Conservation (phyloP, 2,888 invertebrate species). For the Metalampra italica region DNA sequence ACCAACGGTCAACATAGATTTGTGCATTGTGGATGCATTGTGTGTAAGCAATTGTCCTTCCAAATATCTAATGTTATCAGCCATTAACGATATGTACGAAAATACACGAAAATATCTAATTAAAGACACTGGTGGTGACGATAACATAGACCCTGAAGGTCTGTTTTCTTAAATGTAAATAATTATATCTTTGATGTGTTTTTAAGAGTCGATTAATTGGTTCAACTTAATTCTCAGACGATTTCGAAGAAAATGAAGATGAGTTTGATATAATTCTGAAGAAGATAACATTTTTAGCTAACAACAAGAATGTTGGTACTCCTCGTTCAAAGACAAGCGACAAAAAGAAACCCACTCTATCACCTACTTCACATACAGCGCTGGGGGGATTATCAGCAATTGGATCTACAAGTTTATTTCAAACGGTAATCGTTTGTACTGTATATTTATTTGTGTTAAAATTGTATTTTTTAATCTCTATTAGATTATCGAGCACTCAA, state of each 20-base stretch:
- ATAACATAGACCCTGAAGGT: conserved; percentile 33
- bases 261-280: conserved; percentile 48
- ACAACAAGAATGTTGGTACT: conserved; percentile 41
- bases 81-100: conserved; percentile 52
- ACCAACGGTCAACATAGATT: conserved; percentile 71
- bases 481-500: too few species aligned
- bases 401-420: conserved; percentile 59
- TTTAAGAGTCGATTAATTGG: not conserved
- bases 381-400: conserved; percentile 27
- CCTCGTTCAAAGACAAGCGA: conserved; percentile 57
- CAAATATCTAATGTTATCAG: conserved; percentile 33
- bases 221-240: conserved; percentile 26
- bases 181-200: not conserved
- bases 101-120: conserved; percentile 6
- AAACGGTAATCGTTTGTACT: conserved; percentile 53
- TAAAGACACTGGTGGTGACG: conserved; percentile 26
- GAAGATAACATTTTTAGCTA: conserved; percentile 49
- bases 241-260: conserved; percentile 39
- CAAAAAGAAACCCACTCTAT: conserved; percentile 55
- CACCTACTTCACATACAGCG: conserved; percentile 43
- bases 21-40: conserved; percentile 67
- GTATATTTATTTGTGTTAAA: too few species aligned
- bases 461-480: too few species aligned
- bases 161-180: not conserved
- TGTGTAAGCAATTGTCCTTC: conserved; percentile 40